Conservation (phyloP, 1,140 invertebrate genomes). For the Drosophila paulistorum region DNA sequence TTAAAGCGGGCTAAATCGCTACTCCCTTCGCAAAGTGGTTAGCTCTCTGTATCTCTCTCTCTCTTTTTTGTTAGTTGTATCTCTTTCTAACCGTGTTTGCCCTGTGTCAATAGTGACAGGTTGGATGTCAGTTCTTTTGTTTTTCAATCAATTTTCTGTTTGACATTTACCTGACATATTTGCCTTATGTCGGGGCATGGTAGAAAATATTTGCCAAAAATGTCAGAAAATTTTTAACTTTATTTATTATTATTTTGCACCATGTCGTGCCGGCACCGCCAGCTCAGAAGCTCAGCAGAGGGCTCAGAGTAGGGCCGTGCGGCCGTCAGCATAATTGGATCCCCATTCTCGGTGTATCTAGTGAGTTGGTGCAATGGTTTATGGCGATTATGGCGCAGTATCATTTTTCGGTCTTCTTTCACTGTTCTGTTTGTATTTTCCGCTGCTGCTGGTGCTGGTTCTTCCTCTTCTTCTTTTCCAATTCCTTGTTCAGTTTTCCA, state of each 20-base stretch:
- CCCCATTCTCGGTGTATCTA: slow-evolving; percentile 38
- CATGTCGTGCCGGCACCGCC: slow-evolving; percentile 62
- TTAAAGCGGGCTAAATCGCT: slow-evolving; percentile 19
- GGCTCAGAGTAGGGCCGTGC: slow-evolving; percentile 29
- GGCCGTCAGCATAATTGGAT: slow-evolving; percentile 69
- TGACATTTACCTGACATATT: slow-evolving; percentile 80
- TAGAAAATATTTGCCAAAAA: slow-evolving; percentile 77
- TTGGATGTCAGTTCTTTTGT: slow-evolving; percentile 55
- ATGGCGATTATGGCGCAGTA: slow-evolving; percentile 15
- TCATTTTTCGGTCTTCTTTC: slow-evolving; percentile 18
- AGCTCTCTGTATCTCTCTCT: neutral
- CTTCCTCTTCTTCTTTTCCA: neutral
- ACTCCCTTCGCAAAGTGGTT: neutral
- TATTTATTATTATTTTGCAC: slow-evolving; percentile 74
- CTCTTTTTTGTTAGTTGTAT: neutral
- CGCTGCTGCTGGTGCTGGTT: neutral
- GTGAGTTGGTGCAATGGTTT: slow-evolving; percentile 30
- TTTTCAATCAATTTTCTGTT: slow-evolving; percentile 75
- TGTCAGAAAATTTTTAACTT: slow-evolving; percentile 79
- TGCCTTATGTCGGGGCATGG: slow-evolving; percentile 67
- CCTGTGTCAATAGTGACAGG: slow-evolving; percentile 19
- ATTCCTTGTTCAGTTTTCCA: slow-evolving; percentile 1
- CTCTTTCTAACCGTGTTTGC: slow-evolving; percentile 12
- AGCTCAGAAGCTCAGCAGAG: too few species aligned
- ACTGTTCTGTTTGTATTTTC: neutral